Conservation (phyloP, 1,140 invertebrate species). For the Anoplolepis gracilipes region DNA sequence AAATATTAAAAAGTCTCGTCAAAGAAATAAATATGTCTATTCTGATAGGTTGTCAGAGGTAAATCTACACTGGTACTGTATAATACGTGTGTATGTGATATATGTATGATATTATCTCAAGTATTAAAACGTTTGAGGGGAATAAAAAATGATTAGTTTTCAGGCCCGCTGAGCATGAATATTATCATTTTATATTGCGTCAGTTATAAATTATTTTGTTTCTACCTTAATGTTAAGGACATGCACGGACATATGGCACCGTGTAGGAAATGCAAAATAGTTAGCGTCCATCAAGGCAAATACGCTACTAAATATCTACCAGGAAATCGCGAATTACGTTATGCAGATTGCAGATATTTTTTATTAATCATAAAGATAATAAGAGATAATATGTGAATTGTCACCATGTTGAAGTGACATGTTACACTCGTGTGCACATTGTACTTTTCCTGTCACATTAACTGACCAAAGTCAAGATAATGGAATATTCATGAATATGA, state of each 20-base stretch:
- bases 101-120: too few species aligned
- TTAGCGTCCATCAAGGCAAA: constrained; percentile 5
- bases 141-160: neutral
- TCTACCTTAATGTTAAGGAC: constrained; percentile 16
- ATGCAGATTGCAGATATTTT: constrained; percentile 19
- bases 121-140: neutral
- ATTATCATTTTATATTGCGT: neutral
- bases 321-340: constrained; percentile 45
- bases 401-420: constrained; percentile 8
- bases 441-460: neutral
- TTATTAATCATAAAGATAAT: constrained; percentile 51
- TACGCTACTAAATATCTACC: constrained; percentile 16
- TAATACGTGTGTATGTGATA: too few species aligned
- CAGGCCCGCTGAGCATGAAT: too few species aligned
- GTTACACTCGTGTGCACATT: neutral
- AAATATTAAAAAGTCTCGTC: neutral
- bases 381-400: constrained; percentile 5
- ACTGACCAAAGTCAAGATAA: constrained; percentile 28
- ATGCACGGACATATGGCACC: neutral
- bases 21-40: constrained; percentile 10
- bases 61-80: neutral
- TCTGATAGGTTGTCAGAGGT: neutral
- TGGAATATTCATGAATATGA: constrained; percentile 35
- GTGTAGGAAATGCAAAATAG: constrained; percentile 2
- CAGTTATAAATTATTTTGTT: constrained; percentile 22